phyloP scores from a whole-genome alignment of 2,113 vertebrate species.

The Aptenodytes patagonicus region DNA sequence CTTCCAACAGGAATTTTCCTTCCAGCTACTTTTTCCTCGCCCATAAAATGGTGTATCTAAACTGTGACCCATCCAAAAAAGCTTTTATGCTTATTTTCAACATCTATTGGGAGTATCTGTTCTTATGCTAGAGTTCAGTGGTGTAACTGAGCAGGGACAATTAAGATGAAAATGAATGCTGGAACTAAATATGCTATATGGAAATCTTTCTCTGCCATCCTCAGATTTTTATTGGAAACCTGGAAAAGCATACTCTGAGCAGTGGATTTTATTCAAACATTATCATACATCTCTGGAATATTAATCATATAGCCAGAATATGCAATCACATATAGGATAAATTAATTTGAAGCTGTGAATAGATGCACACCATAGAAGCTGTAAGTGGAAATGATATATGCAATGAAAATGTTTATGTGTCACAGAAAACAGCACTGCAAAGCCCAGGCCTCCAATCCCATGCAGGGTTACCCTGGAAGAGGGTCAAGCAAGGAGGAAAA shows the following conservation, averaged over 20 bases:
- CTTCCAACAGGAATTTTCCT: neutral
- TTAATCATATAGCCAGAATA: neutral
- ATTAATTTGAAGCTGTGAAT: neutral
- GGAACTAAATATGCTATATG: neutral
- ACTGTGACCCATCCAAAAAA: neutral
- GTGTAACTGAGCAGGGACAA: neutral
- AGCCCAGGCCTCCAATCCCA: neutral
- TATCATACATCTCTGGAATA: neutral
- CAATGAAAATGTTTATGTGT: neutral
- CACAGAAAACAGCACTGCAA: neutral
- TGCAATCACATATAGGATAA: neutral
- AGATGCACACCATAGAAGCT: neutral
- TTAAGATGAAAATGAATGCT: neutral
- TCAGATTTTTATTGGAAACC: neutral
- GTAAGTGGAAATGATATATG: neutral
- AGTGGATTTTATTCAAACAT: neutral
- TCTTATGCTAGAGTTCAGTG: neutral
- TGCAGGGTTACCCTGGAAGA: neutral
- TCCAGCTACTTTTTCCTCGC: neutral
- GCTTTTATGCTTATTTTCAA: neutral
- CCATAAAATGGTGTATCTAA: neutral
- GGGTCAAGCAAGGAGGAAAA: neutral
- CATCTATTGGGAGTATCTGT: neutral
- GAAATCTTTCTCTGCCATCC: neutral
- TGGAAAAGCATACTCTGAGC: neutral